A percentile compares a stretch with the other conserved stretches of the same genome.
Evolutionary conservation across 2,888 invertebrate genomes (phyloP).

Genomic region (Sarcophaga subvicina): DNA sequence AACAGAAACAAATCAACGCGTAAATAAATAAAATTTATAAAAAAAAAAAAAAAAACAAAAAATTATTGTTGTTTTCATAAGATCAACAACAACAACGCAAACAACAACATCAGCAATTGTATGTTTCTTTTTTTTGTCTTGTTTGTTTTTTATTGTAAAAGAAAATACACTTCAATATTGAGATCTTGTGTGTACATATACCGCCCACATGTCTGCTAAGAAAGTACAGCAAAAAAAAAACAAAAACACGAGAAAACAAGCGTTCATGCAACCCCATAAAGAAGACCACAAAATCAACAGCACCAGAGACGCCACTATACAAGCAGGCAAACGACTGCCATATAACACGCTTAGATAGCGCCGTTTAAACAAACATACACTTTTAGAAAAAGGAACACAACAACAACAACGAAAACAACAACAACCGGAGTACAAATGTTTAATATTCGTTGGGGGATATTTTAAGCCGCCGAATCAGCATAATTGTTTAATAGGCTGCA

Average conservation of each 20-base stretch:
- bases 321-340: slow-evolving; percentile 14
- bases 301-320: slow-evolving; percentile 43
- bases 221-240: slow-evolving; percentile 41
- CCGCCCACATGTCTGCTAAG: slow-evolving; percentile 61
- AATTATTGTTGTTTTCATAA: slow-evolving; percentile 38
- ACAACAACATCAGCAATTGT: slow-evolving; percentile 16
- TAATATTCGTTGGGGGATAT: neutral
- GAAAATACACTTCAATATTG: slow-evolving; percentile 38
- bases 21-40: slow-evolving; percentile 47
- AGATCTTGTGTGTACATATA: slow-evolving; percentile 10
- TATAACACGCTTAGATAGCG: neutral
- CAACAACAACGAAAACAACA: neutral
- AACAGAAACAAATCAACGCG: neutral
- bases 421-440: neutral
- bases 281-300: slow-evolving; percentile 46
- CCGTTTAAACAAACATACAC: neutral
- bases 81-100: slow-evolving; percentile 33
- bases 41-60: neutral
- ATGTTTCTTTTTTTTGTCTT: slow-evolving; percentile 12
- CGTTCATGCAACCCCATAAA: slow-evolving; percentile 20
- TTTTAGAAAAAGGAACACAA: neutral
- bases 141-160: neutral
- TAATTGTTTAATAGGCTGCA: slow-evolving; percentile 35
- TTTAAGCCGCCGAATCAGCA: slow-evolving; percentile 12
- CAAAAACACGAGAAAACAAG: too few species aligned